Conservation (phyloP, 2,888 invertebrate species). For the Nasonovia ribisnigri region DNA sequence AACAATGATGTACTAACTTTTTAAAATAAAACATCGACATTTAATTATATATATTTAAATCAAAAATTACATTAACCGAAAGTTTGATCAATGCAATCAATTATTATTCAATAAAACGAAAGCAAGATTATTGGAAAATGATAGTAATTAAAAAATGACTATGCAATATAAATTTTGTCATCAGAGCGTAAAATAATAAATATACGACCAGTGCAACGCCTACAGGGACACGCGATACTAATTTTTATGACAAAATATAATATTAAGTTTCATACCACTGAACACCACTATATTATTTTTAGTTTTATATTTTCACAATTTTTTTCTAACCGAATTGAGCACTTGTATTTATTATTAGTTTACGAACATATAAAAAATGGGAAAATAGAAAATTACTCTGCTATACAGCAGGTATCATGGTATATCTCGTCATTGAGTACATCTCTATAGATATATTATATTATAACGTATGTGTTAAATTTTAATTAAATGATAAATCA, state of each 20-base stretch:
- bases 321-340: neutral
- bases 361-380: neutral
- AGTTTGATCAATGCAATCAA: neutral
- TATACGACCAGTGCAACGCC: neutral
- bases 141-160: conserved; percentile 26
- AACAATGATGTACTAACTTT: neutral
- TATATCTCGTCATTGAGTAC: neutral
- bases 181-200: neutral
- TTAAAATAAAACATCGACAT: neutral
- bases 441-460: neutral
- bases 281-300: neutral
- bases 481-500: neutral
- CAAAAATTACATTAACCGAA: neutral
- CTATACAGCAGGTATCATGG: neutral
- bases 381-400: neutral
- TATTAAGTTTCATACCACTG: neutral
- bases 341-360: neutral
- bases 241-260: neutral
- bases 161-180: conserved; percentile 13
- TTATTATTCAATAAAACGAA: conserved; percentile 44
- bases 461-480: neutral
- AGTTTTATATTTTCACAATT: neutral
- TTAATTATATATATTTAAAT: neutral
- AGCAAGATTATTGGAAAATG: neutral
- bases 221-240: neutral